phyloP scores from a whole-genome alignment of 2,888 invertebrate genomes.

The Tetrapedia diversipes region DNA sequence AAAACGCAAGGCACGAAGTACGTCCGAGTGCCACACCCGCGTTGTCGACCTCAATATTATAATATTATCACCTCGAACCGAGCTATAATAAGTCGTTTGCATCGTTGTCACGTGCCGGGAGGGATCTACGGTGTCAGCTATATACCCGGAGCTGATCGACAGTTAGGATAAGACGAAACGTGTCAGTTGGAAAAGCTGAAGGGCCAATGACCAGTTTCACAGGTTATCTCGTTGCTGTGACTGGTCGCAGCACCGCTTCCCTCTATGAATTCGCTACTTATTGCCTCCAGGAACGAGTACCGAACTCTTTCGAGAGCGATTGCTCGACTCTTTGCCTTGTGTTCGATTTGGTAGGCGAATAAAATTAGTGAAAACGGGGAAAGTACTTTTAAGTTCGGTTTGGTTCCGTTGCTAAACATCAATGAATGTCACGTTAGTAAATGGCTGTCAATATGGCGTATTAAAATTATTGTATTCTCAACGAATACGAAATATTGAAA shows the following conservation, averaged over 20 bases:
- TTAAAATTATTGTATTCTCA: no score
- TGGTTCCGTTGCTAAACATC: no score
- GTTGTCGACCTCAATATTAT: conserved; percentile 70
- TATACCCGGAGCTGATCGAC: conserved; percentile 57
- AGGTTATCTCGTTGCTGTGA: conserved; percentile 3
- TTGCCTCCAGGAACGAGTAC: background rate
- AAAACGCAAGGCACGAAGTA: conserved; percentile 14
- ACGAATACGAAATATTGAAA: no score
- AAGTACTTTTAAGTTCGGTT: no score
- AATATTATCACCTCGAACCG: conserved; percentile 70
- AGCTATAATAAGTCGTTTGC: conserved; percentile 67
- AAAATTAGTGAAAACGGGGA: no score
- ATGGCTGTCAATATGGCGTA: no score
- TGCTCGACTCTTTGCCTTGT: no score
- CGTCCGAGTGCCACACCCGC: conserved; percentile 66
- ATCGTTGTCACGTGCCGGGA: conserved; percentile 66
- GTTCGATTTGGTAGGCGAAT: no score
- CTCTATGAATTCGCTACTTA: background rate
- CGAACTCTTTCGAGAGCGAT: background rate
- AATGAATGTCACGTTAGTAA: no score
- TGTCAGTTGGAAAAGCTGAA: conserved; percentile 60
- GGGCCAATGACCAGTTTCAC: conserved; percentile 65
- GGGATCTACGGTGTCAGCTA: conserved; percentile 53
- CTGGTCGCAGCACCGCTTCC: background rate
- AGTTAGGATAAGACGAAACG: conserved; percentile 62